phyloP scores from a whole-genome alignment of 1,140 invertebrate genomes.

The Agrypnia vestita region DNA sequence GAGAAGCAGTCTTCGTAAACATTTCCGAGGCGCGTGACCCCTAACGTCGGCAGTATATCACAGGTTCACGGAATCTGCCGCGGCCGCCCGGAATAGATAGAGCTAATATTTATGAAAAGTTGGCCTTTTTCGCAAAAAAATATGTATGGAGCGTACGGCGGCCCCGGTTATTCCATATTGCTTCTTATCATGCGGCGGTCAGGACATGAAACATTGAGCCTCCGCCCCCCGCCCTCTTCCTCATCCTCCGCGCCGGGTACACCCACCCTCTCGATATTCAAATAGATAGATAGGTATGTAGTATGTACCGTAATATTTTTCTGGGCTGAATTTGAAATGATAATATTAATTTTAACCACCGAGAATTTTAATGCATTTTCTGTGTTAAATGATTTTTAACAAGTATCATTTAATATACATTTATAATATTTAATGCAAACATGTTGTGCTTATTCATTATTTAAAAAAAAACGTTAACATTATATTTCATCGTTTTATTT shows the following conservation, averaged over 20 bases:
- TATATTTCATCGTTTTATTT: too few relatives aligned
- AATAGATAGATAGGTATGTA: not conserved
- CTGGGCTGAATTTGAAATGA: too few relatives aligned
- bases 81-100: slow-evolving; percentile 49
- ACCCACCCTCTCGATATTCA: slow-evolving; percentile 2
- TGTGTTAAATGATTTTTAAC: too few relatives aligned
- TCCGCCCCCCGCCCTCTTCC: not conserved
- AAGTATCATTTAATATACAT: too few relatives aligned
- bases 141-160: slow-evolving; percentile 57
- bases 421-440: too few relatives aligned
- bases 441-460: too few relatives aligned
- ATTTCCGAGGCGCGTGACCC: slow-evolving; percentile 56
- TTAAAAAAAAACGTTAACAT: too few relatives aligned
- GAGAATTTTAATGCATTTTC: too few relatives aligned
- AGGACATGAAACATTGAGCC: slow-evolving; percentile 57
- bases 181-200: slow-evolving; percentile 59
- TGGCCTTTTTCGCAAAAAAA: slow-evolving; percentile 48
- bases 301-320: too few relatives aligned
- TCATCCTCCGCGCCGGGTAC: not conserved
- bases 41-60: slow-evolving; percentile 57
- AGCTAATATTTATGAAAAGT: slow-evolving; percentile 57
- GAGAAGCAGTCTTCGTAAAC: slow-evolving; percentile 46
- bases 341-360: too few relatives aligned
- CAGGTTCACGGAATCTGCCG: slow-evolving; percentile 49
- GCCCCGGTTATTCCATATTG: slow-evolving; percentile 59